Percentiles rank a stretch among this genome's conserved stretches.
Evolutionary conservation across 2,797 vertebrate species (phyloP).

Genomic region (Halcyon chelicuti): DNA sequence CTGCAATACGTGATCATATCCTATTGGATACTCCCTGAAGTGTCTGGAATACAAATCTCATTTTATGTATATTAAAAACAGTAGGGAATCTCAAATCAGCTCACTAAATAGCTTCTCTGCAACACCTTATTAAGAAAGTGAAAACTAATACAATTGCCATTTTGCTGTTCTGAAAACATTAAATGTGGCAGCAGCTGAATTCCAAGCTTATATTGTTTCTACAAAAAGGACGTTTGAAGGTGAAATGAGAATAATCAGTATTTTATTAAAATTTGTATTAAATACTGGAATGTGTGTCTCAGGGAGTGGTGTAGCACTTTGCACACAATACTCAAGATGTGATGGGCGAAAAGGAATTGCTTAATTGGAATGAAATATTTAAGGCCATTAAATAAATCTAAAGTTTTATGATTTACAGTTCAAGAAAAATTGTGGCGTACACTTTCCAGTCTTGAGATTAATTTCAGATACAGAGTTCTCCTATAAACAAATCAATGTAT

Average conservation of each 20-base stretch:
- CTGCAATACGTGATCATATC: neutral
- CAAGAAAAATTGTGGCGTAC: neutral
- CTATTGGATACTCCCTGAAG: conserved; percentile 41
- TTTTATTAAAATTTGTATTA: neutral
- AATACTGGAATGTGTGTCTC: neutral
- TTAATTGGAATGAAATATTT: neutral
- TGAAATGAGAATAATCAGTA: conserved; percentile 12
- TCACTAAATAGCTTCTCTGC: conserved; percentile 47
- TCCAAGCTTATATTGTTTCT: neutral
- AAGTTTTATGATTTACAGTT: neutral
- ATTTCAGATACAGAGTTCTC: neutral
- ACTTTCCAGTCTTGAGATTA: neutral
- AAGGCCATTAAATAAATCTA: neutral
- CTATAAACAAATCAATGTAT: conserved; percentile 43
- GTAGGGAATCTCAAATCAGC: conserved; percentile 52
- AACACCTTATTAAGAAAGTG: conserved; percentile 46
- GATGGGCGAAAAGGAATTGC: neutral
- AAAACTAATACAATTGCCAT: conserved; percentile 49
- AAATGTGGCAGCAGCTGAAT: neutral
- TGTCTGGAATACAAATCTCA: conserved; percentile 42
- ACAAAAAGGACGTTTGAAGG: neutral
- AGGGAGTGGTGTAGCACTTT: neutral
- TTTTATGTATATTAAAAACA: conserved; percentile 57
- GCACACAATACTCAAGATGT: neutral
- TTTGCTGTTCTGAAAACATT: conserved; percentile 16